Percentiles rank a stretch among this genome's conserved stretches.
phyloP scores from a whole-genome alignment of 2,113 vertebrate species.

The Bufo gargarizans region DNA sequence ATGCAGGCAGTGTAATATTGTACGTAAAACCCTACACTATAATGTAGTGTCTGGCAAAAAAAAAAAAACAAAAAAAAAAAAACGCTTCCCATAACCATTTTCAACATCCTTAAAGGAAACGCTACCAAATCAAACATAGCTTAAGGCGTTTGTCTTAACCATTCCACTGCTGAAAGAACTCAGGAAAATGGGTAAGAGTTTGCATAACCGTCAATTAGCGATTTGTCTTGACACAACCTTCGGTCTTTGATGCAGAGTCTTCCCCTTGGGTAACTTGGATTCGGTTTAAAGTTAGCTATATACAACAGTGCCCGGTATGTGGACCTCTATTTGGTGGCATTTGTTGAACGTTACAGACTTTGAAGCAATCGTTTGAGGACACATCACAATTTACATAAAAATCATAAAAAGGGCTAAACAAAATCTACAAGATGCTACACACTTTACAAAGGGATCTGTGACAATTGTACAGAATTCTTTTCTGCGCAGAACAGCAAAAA shows the following conservation, averaged over 20 bases:
- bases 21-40: conserved; percentile 44
- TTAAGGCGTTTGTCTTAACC: conserved; percentile 49
- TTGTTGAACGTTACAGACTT: conserved; percentile 34
- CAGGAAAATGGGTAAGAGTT: conserved; percentile 38
- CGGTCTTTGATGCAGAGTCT: conserved; percentile 14
- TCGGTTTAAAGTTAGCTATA: conserved; percentile 34
- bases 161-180: conserved; percentile 27
- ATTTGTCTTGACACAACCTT: neutral
- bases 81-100: neutral
- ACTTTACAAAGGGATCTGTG: conserved; percentile 54
- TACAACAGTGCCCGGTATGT: conserved; percentile 43
- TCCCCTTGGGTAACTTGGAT: neutral
- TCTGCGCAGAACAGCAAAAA: conserved; percentile 37
- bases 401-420: conserved; percentile 49
- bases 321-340: conserved; percentile 42
- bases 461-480: conserved; percentile 44
- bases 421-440: conserved; percentile 54
- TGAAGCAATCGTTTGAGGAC: conserved; percentile 35
- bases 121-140: conserved; percentile 13
- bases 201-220: conserved; percentile 45
- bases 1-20: conserved; percentile 56
- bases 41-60: conserved; percentile 26
- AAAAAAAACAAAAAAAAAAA: neutral
- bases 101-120: neutral
- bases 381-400: conserved; percentile 50